Base-by-base conservation (phyloP, 2,113 vertebrate species). In the Plecotus auritus region DNA sequence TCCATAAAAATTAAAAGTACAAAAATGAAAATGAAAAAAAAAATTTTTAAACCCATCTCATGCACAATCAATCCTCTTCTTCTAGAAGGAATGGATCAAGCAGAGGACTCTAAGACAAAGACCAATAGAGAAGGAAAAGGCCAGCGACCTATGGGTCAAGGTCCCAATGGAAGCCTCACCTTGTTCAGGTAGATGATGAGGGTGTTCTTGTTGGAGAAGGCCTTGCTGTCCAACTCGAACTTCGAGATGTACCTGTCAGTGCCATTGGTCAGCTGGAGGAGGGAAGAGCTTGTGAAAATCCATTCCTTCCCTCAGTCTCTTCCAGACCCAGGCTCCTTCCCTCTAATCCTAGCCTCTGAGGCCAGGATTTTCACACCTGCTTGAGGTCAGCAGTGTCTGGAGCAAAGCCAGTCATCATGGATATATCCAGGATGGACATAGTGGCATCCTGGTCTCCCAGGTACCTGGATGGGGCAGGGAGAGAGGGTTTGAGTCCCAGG, bases 141-240 rank as follows among this genome's bases (percentile, higher is more conserved):
- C 30, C 51, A 61, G 72, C 42, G 59, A 74, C 28, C 1, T 9
- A 35, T 13, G 26, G 17, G 49, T 22, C 59, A 54, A 12, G 67
- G 35, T 10, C n/a, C 30, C n/a, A 11, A 0, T 0, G 16, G 72
- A 56, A 47, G 56, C 11, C 95, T 92, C 82, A 99, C 99, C 98
- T 99, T 99, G 72, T 99, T 97, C 35, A 99, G 94, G 97, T 99
- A 99, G 83, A 99, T 97, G 97, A 99, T 97, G 84, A 99, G 97
- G 0, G 99, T 99, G 83, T 98, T 98, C 96, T 96, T 98, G 3
- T 98, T 97, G 1, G 98, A 98, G 40, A 97, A 82, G 0, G 0
- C 95, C 11, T 96, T 98, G 95, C 96, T 98, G 95, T 98, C 87
- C 86, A 99, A 85, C 95, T 99, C 99, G 32, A 98, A 99, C 91